Conservation (phyloP, 1,140 invertebrate genomes). For the Luehdorfia chinensis region DNA sequence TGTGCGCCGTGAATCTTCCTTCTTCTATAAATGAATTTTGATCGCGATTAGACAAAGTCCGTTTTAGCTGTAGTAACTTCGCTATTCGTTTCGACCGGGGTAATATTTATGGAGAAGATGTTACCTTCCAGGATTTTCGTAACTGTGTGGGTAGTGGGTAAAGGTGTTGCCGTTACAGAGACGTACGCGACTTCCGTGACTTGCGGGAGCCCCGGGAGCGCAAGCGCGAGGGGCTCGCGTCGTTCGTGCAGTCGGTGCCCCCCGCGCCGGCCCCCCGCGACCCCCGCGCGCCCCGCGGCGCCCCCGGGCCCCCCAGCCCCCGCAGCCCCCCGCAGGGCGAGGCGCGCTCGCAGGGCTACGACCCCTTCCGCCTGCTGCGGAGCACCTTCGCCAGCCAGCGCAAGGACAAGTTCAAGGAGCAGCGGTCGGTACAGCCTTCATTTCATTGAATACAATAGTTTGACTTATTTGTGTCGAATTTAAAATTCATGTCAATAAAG, state of each 20-base stretch:
- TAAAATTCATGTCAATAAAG: no score
- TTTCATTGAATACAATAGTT: no score
- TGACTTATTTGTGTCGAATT: no score
- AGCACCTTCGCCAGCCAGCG: slow-evolving; percentile 51
- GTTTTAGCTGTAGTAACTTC: no score
- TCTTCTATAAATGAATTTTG: no score
- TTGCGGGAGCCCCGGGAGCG: slow-evolving; percentile 21
- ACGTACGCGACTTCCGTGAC: slow-evolving; percentile 16
- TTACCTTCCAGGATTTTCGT: no score
- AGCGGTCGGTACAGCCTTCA: slow-evolving; percentile 26
- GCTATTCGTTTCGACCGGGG: no score
- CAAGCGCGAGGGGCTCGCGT: slow-evolving; percentile 38
- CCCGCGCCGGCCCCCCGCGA: not conserved
- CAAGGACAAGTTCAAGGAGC: slow-evolving; percentile 22
- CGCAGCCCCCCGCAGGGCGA: not conserved
- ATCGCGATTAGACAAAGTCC: no score
- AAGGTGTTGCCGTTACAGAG: no score
- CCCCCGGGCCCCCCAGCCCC: not conserved
- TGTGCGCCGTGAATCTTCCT: no score
- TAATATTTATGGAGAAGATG: no score
- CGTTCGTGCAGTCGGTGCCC: slow-evolving; percentile 32
- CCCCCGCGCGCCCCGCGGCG: not conserved
- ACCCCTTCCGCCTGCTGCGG: slow-evolving; percentile 50
- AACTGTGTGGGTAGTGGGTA: no score
- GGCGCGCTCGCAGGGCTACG: slow-evolving; percentile 32